These are phyloP conservation scores for Camponotus pennsylvanicus DNA, from an alignment of 1,140 invertebrate species.

Conservation along the genomic window DNA sequence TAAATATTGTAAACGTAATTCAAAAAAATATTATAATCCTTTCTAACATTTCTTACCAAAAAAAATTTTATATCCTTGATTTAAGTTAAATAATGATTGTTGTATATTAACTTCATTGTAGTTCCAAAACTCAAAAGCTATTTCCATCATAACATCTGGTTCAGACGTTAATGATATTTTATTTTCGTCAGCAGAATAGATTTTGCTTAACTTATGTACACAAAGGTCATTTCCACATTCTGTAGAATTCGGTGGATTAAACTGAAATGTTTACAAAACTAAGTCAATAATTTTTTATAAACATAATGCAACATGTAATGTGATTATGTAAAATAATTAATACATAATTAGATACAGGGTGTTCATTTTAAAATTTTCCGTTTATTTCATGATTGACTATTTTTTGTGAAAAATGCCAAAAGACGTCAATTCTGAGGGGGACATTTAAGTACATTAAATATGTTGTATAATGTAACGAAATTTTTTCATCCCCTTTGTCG, in stretches of 20 bases:
- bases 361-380: no score
- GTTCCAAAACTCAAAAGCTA: neutral
- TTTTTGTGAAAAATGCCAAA: no score
- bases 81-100: neutral
- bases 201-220: neutral
- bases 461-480: no score
- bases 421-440: no score
- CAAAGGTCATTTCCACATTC: neutral
- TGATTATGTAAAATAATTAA: no score
- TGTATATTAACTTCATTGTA: neutral
- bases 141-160: no score
- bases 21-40: neutral
- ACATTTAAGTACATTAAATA: no score
- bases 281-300: neutral
- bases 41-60: constrained; percentile 1
- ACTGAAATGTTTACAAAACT: constrained; percentile 26
- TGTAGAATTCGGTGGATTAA: constrained; percentile 19
- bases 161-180: neutral
- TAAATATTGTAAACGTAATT: no score
- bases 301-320: neutral
- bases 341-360: no score
- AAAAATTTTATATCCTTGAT: neutral
- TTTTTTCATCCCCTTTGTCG: no score
- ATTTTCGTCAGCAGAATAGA: neutral
- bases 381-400: no score